phyloP scores from a whole-genome alignment of 2,888 invertebrate species.

The Molorchus minor region DNA sequence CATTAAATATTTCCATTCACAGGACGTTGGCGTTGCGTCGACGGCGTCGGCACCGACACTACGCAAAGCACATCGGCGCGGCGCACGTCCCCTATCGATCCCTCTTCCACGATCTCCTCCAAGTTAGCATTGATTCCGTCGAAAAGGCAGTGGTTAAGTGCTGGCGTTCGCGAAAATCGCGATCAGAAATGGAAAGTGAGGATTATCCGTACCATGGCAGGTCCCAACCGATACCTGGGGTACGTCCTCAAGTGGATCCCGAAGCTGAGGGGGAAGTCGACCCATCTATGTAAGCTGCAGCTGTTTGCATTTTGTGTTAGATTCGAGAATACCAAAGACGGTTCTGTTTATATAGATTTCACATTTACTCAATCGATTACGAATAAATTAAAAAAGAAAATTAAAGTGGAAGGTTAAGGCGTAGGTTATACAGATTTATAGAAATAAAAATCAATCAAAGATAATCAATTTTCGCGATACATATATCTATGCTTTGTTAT shows the following conservation, averaged over 20 bases:
- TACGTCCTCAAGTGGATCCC: conserved; percentile 82
- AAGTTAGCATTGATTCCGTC: conserved; percentile 19
- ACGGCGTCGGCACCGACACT: conserved; percentile 11
- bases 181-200: conserved; percentile 17
- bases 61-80: neutral
- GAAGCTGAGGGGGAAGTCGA: conserved; percentile 88
- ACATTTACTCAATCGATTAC: neutral
- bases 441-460: neutral
- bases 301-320: neutral
- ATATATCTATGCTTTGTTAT: too few species aligned
- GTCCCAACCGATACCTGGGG: conserved; percentile 52
- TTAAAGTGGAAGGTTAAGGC: neutral
- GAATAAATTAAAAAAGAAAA: too few species aligned
- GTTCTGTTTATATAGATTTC: neutral
- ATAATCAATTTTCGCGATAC: too few species aligned
- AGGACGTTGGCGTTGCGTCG: too few species aligned
- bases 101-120: conserved; percentile 12
- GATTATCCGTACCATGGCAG: conserved; percentile 8
- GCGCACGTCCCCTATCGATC: conserved; percentile 20
- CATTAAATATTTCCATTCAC: conserved; percentile 13
- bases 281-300: conserved; percentile 71
- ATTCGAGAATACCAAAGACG: neutral
- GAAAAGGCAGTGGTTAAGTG: conserved; percentile 18
- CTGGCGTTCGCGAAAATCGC: conserved; percentile 20
- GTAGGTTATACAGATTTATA: neutral